phyloP scores from a whole-genome alignment of 2,797 vertebrate species.

The Chaenodraco wilsoni region DNA sequence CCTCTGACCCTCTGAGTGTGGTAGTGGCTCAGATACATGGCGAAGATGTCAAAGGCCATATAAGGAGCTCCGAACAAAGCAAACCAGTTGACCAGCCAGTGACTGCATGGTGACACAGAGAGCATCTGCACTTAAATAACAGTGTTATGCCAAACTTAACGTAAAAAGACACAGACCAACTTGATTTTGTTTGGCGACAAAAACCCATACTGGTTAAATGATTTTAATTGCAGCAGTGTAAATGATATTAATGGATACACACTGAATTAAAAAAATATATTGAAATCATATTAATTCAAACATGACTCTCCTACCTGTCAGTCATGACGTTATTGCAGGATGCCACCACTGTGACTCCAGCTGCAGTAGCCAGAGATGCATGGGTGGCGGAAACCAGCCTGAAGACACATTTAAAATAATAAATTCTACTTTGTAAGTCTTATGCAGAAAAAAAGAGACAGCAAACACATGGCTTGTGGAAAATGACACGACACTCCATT shows the following conservation, averaged over 20 bases:
- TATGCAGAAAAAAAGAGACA: neutral
- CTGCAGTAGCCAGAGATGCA: conserved; percentile 84
- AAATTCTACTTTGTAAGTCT: neutral
- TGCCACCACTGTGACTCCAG: conserved; percentile 80
- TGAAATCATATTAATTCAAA: neutral
- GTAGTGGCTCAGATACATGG: conserved; percentile 92
- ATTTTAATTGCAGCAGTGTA: neutral
- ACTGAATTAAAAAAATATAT: neutral
- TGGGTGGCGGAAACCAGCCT: conserved; percentile 89
- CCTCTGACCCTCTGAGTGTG: conserved; percentile 76
- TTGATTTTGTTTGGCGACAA: neutral
- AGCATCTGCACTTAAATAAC: neutral
- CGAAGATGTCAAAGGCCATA: conserved; percentile 87
- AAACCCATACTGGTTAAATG: neutral
- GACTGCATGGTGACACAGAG: conserved; percentile 71
- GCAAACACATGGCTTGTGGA: rapidly evolving
- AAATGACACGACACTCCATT: neutral
- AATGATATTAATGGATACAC: neutral
- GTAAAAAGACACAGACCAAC: neutral
- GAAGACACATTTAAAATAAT: neutral
- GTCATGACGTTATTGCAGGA: conserved; percentile 86
- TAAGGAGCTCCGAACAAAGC: conserved; percentile 86
- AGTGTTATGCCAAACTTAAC: neutral
- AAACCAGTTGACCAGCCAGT: conserved; percentile 89
- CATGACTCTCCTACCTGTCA: conserved; percentile 82